phyloP scores from a whole-genome alignment of 2,113 vertebrate species.

The Campylomormyrus numenius region DNA sequence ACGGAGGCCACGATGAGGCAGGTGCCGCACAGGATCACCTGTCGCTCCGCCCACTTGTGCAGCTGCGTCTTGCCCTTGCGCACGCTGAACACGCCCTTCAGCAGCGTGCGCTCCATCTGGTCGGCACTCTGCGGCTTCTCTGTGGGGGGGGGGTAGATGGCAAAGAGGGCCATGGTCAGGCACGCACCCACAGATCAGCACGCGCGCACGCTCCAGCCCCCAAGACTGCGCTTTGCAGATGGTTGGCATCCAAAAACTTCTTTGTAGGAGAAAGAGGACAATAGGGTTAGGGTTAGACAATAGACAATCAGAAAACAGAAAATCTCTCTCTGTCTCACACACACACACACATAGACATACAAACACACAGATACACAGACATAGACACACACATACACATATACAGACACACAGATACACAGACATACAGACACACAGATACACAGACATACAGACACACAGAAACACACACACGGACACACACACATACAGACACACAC shows the following conservation, averaged over 20 bases:
- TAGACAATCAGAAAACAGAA: slow-evolving; percentile 1
- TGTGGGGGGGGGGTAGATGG: slow-evolving; percentile 36
- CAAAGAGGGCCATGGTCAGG: not conserved
- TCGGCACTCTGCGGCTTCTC: slow-evolving; percentile 65
- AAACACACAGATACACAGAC: too few relatives aligned
- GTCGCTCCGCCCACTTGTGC: slow-evolving; percentile 94
- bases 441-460: too few relatives aligned
- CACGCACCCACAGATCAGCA: not conserved
- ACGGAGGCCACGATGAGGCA: slow-evolving; percentile 91
- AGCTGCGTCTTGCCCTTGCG: slow-evolving; percentile 93
- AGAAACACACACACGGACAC: not conserved
- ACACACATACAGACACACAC: not conserved
- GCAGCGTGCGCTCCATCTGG: slow-evolving; percentile 73
- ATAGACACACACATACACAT: too few relatives aligned
- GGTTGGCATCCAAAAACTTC: slow-evolving; percentile 58
- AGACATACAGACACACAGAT: too few relatives aligned
- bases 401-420: too few relatives aligned
- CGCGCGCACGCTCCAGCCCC: too few relatives aligned
- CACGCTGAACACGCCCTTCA: slow-evolving; percentile 84
- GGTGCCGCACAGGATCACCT: slow-evolving; percentile 89
- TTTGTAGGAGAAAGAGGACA: slow-evolving; percentile 39
- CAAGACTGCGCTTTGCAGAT: slow-evolving; percentile 33
- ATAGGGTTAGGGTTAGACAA: not conserved
- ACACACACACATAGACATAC: not conserved
- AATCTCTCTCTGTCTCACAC: not conserved